Conservation (phyloP, 2,888 invertebrate genomes). For the Choristoneura rosaceana region DNA sequence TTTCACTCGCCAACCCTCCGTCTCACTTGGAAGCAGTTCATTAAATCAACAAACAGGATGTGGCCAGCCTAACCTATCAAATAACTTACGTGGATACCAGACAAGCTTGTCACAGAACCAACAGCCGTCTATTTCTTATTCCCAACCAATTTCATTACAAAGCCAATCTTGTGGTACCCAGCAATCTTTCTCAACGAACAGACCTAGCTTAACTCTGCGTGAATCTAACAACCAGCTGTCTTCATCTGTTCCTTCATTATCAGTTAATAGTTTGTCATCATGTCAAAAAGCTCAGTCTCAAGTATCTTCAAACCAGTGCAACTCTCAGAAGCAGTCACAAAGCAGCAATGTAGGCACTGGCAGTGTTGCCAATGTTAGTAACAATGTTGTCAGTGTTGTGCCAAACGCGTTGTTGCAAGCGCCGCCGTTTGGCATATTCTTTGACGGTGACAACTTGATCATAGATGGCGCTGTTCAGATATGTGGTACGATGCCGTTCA, state of each 20-base stretch:
- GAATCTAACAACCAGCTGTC: neutral
- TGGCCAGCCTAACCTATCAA: neutral
- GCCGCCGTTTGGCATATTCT: conserved; percentile 41
- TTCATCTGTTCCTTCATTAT: neutral
- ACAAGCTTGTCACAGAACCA: neutral
- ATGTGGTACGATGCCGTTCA: conserved; percentile 43
- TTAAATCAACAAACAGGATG: neutral
- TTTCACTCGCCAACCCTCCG: neutral
- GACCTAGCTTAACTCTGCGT: neutral
- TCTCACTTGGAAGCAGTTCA: neutral
- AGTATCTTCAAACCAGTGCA: neutral
- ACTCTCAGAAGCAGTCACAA: neutral
- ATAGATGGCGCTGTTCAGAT: conserved; percentile 44
- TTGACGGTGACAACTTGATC: conserved; percentile 42
- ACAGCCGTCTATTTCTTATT: neutral
- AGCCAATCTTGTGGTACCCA: neutral
- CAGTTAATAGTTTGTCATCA: neutral
- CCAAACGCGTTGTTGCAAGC: conserved; percentile 27
- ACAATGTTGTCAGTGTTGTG: neutral
- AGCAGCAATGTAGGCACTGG: neutral
- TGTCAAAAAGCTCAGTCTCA: neutral
- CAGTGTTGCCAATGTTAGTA: neutral
- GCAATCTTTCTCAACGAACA: neutral
- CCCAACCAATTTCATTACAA: neutral
- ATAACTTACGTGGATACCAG: neutral